A percentile compares a stretch with the other conserved stretches of the same genome.
Evolutionary conservation across 1,140 invertebrate genomes (phyloP).

Genomic region (Leptonema lineaticorne): DNA sequence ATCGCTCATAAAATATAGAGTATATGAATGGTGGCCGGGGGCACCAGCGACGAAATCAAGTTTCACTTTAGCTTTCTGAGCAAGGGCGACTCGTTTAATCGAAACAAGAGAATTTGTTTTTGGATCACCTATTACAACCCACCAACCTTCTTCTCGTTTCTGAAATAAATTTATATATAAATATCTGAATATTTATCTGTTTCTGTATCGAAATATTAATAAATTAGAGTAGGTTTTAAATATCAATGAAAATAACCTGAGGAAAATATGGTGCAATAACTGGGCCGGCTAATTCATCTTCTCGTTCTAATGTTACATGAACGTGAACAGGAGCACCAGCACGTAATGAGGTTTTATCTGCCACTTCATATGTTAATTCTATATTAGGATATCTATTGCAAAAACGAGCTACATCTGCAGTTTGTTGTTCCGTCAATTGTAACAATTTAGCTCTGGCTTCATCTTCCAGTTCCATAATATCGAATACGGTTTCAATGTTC

Average conservation of each 20-base stretch:
- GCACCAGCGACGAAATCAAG: slow-evolving; percentile 91
- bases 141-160: slow-evolving; percentile 99
- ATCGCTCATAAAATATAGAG: slow-evolving; percentile 98
- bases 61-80: slow-evolving; percentile 92
- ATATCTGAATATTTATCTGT: too few relatives aligned
- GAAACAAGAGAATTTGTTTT: slow-evolving; percentile 92
- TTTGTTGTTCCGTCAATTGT: slow-evolving; percentile 81
- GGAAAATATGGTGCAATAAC: slow-evolving; percentile 98
- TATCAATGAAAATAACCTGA: slow-evolving; percentile 64
- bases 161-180: too few relatives aligned
- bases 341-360: slow-evolving; percentile 46
- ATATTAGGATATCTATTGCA: slow-evolving; percentile 99
- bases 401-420: slow-evolving; percentile 96
- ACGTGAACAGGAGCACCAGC: slow-evolving; percentile 52
- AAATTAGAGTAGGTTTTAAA: too few relatives aligned
- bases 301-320: slow-evolving; percentile 89
- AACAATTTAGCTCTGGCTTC: slow-evolving; percentile 85
- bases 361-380: slow-evolving; percentile 91
- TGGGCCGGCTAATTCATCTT: slow-evolving; percentile 94
- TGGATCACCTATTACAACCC: slow-evolving; percentile 98
- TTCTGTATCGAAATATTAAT: too few relatives aligned
- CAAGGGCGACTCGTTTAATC: slow-evolving; percentile 92
- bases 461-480: slow-evolving; percentile 98
- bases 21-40: slow-evolving; percentile 84
- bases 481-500: slow-evolving; percentile 94